These are phyloP conservation scores for Drosophila serrata DNA, from an alignment of 1,140 invertebrate species.

Conservation along the genomic window DNA sequence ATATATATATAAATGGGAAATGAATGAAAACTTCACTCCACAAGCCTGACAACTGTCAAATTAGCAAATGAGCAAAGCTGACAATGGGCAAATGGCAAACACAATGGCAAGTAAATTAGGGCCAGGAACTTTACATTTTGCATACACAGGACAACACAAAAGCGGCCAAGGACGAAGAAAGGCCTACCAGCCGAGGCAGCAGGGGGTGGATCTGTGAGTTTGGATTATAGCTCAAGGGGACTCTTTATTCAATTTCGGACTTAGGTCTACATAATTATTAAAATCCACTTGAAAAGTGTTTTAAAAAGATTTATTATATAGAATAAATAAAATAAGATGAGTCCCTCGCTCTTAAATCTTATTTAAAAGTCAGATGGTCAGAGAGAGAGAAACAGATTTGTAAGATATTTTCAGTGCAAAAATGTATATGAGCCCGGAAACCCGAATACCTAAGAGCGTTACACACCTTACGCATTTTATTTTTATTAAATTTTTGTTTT, in stretches of 20 bases:
- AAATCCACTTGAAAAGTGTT: background rate
- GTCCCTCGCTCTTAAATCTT: no score
- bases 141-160: slow-evolving; percentile 41
- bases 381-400: no score
- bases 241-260: background rate
- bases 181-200: background rate
- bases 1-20: slow-evolving; percentile 15
- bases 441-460: no score
- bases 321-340: no score
- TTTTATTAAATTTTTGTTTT: no score
- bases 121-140: slow-evolving; percentile 71
- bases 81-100: slow-evolving; percentile 39
- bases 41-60: slow-evolving; percentile 76
- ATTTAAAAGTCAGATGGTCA: no score
- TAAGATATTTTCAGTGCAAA: no score
- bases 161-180: slow-evolving; percentile 57
- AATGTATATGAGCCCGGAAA: no score
- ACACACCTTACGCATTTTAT: no score
- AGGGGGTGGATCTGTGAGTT: slow-evolving; percentile 39
- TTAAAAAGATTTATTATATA: no score
- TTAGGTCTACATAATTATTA: background rate
- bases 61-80: slow-evolving; percentile 67
- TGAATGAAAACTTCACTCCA: slow-evolving; percentile 20
- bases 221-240: background rate
- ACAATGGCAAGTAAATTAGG: slow-evolving; percentile 74